Evolutionary conservation across 2,113 vertebrate genomes (phyloP).

Genomic region (Grammomys dolichurus): DNA sequence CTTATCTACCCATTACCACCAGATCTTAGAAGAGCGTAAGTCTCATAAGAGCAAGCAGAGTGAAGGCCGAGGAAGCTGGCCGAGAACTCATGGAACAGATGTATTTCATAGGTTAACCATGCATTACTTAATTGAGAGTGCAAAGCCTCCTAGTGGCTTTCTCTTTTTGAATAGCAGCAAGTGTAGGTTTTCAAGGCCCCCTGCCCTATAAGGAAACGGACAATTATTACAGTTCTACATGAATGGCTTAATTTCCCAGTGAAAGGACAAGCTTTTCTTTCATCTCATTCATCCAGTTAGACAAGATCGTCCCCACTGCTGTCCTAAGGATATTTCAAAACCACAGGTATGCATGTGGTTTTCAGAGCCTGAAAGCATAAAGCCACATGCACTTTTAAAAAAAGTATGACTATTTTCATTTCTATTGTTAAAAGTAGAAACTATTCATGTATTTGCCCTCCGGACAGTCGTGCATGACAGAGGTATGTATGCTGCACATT

Average conservation of each 20-base stretch:
- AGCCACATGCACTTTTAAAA: constrained; percentile 59
- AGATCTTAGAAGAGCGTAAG: background rate
- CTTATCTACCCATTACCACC: background rate
- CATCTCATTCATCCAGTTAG: constrained; percentile 63
- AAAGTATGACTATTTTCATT: constrained; percentile 74
- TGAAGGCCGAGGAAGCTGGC: background rate
- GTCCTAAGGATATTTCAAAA: constrained; percentile 76
- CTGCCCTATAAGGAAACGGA: background rate
- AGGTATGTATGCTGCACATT: constrained; percentile 57
- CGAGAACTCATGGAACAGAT: background rate
- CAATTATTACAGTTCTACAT: constrained; percentile 3
- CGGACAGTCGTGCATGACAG: constrained; percentile 43
- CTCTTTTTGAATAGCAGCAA: background rate
- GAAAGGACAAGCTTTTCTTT: constrained; percentile 59
- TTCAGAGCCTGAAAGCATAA: constrained; percentile 71
- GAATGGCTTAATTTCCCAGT: constrained; percentile 69
- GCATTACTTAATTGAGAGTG: background rate
- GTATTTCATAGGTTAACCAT: background rate
- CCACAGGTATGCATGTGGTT: constrained; percentile 79
- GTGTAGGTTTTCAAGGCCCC: background rate
- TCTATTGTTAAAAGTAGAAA: constrained; percentile 76
- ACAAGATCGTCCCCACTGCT: constrained; percentile 52
- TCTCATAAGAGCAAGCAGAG: background rate
- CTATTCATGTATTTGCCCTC: constrained; percentile 65
- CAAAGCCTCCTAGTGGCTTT: background rate